Evolutionary conservation across 1,140 invertebrate species (phyloP), one percentile per base, ranked within the genome.

Genomic region (Eriocheir sinensis): DNA sequence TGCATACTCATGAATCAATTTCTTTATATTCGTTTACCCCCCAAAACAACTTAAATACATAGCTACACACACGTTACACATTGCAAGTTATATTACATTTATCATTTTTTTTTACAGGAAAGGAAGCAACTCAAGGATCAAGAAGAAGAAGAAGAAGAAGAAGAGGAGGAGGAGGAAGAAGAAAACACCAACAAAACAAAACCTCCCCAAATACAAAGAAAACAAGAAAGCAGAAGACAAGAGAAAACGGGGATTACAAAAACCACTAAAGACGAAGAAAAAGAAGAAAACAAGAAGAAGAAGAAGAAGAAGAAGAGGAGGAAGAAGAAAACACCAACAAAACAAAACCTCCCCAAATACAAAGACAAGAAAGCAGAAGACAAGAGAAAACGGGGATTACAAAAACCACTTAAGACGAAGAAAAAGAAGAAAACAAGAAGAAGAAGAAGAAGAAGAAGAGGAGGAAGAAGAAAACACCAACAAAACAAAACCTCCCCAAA

Each of bases 401-500:
- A 3, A 83, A 85, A n/a, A 85, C 38, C 17, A 6, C 44, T 88
- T 27, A 88, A 12, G 21, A 41, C 36, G 30, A 38, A 88, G n/a
- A n/a, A n/a, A n/a, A n/a, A 27, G 53, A 91, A 36, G 6, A 27
- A 36, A 91, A 91, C n/a, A 53, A 30, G 15, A 48, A 6, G 48
- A 53, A 34, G 32, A 34, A 91, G 48, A 91, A 36, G 60, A 60
- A n/a, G 34, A 32, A 60, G n/a, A 3, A 48, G 27, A 89, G 21
- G 3, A 3, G 38, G 30, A 4, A 90, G 89, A 53, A 32, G 34
- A 48, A n/a, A 15, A 41, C 30, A 90, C 41, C 34, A 48, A 90
- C 27, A 90, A 34, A 90, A 41, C 34, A 53, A 90, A 32, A n/a
- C n/a, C n/a, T n/a, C n/a, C n/a, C n/a, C n/a, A n/a, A n/a, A 48